Base-by-base conservation (phyloP, 2,888 invertebrate species). In the Adelognathus sp. region DNA sequence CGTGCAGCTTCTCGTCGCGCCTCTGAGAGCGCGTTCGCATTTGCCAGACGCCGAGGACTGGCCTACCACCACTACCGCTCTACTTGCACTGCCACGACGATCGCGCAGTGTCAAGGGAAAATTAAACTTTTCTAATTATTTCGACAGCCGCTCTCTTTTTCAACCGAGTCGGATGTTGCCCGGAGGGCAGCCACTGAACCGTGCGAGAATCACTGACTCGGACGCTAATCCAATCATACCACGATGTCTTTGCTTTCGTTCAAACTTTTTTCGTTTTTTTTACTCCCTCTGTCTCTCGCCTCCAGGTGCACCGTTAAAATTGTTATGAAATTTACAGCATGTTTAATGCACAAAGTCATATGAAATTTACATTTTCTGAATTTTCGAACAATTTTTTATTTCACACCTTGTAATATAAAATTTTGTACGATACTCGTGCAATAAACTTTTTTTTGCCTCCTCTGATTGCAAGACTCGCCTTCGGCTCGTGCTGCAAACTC, bases 111-210 rank as follows among this genome's bases (percentile, higher is more conserved):
- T 80, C 81, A 76, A 78, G 81, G 80, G 76, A 80, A 82, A 82
- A 82, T 82, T 80, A 82, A 82, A 82, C 78, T 82, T 82, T 82
- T 82, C 78, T 82, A 82, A 82, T 82, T 82, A 82, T 82, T 82
- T 82, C 73, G 78, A 80, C 80, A 74, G 80, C 66, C 77, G 73
- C 66, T 80, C 66, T 52, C 71, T 70, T 73, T 21, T 72, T 52
- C 58, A 44, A 61, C n/a, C n/a, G n/a, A n/a, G n/a, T n/a, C n/a
- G 52, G 64, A 74, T 74, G 70, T 46, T 70, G 61, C n/a, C n/a
- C n/a, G n/a, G n/a, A n/a, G n/a, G n/a, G n/a, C n/a, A 61, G 54
- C 39, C 36, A 67, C 54, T 36, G 61, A 54, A 60, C 29, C 75
- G 74, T 64, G 70, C 33, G 70, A 71, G 60, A 64, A 60, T 56